A percentile compares a stretch with the other conserved stretches of the same genome.
These are phyloP conservation scores for Erythrolamprus reginae DNA, from an alignment of 2,113 vertebrate species.

Conservation along the genomic window DNA sequence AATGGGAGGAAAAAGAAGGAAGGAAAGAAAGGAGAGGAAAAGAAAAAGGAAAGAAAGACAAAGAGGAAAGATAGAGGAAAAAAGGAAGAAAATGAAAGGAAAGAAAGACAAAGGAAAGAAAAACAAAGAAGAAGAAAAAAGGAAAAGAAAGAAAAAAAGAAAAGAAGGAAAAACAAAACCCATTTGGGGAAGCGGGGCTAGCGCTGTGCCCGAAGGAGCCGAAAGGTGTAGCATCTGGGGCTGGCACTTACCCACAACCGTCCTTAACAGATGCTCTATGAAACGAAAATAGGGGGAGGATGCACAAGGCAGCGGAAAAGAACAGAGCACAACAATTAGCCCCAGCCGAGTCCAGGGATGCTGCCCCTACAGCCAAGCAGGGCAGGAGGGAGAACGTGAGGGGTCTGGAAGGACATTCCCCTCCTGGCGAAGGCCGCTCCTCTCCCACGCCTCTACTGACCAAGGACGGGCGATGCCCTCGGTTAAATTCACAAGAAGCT, in stretches of 20 bases:
- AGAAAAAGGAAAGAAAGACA: too few species aligned
- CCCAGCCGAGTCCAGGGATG: not conserved
- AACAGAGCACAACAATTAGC: constrained; percentile 43
- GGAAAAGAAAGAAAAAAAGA: too few species aligned
- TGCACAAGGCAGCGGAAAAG: constrained; percentile 21
- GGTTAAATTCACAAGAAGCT: not conserved
- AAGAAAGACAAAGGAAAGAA: too few species aligned
- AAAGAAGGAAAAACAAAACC: too few species aligned
- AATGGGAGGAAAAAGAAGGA: rapidly evolving
- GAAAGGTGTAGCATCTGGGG: not conserved
- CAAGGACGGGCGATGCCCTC: not conserved
- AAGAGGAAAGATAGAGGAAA: too few species aligned
- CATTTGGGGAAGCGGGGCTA: not conserved
- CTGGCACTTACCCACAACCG: constrained; percentile 51
- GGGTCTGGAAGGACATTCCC: not conserved
- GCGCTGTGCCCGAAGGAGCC: not conserved
- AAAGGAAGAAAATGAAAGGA: too few species aligned
- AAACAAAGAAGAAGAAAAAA: too few species aligned
- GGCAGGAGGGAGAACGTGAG: not conserved
- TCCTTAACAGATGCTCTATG: constrained; percentile 45
- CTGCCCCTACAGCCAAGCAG: not conserved
- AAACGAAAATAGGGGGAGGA: not conserved
- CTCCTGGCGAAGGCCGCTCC: not conserved
- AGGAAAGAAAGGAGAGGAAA: rapidly evolving
- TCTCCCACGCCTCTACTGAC: not conserved